phyloP scores from a whole-genome alignment of 2,888 invertebrate genomes.

The Pimpla rufipes region DNA sequence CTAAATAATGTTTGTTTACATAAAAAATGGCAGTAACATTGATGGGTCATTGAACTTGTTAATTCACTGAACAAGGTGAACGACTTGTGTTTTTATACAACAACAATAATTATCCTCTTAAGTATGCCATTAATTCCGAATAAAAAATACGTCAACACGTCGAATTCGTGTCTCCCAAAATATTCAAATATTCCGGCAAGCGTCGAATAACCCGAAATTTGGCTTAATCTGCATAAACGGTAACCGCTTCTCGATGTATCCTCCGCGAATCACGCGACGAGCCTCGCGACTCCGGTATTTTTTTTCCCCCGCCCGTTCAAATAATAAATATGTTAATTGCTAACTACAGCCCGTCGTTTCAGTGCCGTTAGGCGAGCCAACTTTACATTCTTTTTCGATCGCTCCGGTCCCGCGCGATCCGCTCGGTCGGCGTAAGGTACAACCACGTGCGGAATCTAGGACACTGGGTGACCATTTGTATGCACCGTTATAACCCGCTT shows the following conservation, averaged over 20 bases:
- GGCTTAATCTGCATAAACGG: neutral
- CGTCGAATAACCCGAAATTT: neutral
- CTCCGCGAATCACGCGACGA: neutral
- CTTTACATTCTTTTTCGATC: constrained; percentile 54
- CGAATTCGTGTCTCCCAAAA: no score
- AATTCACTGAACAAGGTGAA: no score
- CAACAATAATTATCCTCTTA: no score
- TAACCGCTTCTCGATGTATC: no score
- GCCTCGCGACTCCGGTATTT: neutral
- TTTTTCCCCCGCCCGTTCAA: neutral
- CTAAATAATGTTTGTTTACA: no score
- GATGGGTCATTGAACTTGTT: no score
- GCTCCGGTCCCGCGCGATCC: constrained; percentile 10
- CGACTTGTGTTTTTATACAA: no score
- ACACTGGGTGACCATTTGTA: constrained; percentile 83
- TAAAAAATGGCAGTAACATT: no score
- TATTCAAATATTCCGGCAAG: no score
- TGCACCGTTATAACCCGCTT: constrained; percentile 83
- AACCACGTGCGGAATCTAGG: constrained; percentile 79
- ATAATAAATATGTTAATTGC: constrained; percentile 11
- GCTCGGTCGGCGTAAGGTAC: constrained; percentile 27
- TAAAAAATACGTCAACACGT: no score
- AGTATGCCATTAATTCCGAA: no score
- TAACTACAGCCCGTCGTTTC: constrained; percentile 13
- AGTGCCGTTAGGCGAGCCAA: constrained; percentile 44